These are phyloP conservation scores for Epicauta chinensis DNA, from an alignment of 1,140 invertebrate species.

Conservation along the genomic window DNA sequence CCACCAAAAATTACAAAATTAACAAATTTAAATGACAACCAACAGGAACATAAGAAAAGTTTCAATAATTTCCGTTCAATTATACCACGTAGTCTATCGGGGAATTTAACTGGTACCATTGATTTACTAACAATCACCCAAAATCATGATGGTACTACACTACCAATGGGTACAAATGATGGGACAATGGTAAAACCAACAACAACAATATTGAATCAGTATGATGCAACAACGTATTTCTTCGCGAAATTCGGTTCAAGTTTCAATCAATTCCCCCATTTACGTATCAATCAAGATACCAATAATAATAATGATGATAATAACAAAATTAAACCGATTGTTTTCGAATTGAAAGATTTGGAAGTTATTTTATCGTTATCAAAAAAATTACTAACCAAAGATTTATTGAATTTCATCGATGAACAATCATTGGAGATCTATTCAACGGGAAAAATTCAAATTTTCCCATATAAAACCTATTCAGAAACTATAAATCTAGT, in stretches of 20 bases:
- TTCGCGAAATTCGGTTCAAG: slow-evolving; percentile 90
- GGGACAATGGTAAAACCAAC: neutral
- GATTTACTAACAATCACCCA: slow-evolving; percentile 45
- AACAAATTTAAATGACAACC: slow-evolving; percentile 38
- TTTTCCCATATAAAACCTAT: slow-evolving; percentile 85
- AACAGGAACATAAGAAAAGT: slow-evolving; percentile 49
- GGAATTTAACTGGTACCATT: slow-evolving; percentile 60
- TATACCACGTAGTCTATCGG: slow-evolving; percentile 86
- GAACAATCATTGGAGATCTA: slow-evolving; percentile 73
- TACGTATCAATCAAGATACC: slow-evolving; percentile 52
- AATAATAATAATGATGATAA: slow-evolving; percentile 50
- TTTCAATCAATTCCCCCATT: slow-evolving; percentile 81
- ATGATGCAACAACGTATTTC: slow-evolving; percentile 78
- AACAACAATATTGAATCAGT: slow-evolving; percentile 40
- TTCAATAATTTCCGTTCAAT: slow-evolving; percentile 74
- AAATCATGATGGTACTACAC: slow-evolving; percentile 12
- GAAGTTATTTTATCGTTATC: slow-evolving; percentile 72
- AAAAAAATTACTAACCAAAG: slow-evolving; percentile 84
- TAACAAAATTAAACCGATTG: slow-evolving; percentile 54
- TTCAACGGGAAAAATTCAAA: slow-evolving; percentile 50
- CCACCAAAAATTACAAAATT: slow-evolving; percentile 51
- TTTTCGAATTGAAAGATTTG: slow-evolving; percentile 68
- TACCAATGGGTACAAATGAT: too few species aligned
- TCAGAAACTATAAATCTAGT: slow-evolving; percentile 93
- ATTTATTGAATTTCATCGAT: slow-evolving; percentile 75